Evolutionary conservation across 2,113 vertebrate species (phyloP), one percentile per base, ranked within the genome.

Genomic region (Entelurus aequoreus): DNA sequence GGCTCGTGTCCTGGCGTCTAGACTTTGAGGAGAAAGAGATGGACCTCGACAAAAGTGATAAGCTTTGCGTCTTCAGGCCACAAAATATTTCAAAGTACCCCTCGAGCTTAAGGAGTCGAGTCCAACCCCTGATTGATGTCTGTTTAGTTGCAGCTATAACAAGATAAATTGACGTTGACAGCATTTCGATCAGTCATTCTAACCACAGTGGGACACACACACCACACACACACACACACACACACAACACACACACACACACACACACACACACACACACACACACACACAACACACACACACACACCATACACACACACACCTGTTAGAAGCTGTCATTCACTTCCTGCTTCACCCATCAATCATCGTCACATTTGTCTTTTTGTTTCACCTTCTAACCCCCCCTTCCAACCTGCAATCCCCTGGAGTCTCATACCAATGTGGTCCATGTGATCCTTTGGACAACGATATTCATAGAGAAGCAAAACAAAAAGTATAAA

Each of bases 291-390:
- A n/a, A 28, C 21, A 14, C 54, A 35, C 35, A 48, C 8, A n/a
- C n/a, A n/a, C n/a, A n/a, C n/a, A n/a, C n/a, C n/a, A 28, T 4
- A 28, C 28, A 28, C 28, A 6, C 3, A 69, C 56, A 78, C 75
- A 80, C 65, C 84, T 84, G 80, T 71, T 82, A 68, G 53, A 54
- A 44, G 54, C 12, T 60, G 8, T 11, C 46, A 58, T 65, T 21
- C 40, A 38, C 63, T 77, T 81, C 76, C 77, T 85, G 63, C 52
- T 50, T 70, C 62, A 46, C 12, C 64, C 61, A 47, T 60, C 35
- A 36, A 11, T 48, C 28, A 28, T 28, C 28, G 63, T 42, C 42
- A 46, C 7, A 48, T 62, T 64, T 54, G 51, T 69, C 42, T 63
- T 56, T 16, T 60, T 58, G 28, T 14, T 53, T 10, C 28, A 19